These are phyloP conservation scores for Unio pictorum DNA, from an alignment of 2,888 invertebrate genomes.

Conservation along the genomic window DNA sequence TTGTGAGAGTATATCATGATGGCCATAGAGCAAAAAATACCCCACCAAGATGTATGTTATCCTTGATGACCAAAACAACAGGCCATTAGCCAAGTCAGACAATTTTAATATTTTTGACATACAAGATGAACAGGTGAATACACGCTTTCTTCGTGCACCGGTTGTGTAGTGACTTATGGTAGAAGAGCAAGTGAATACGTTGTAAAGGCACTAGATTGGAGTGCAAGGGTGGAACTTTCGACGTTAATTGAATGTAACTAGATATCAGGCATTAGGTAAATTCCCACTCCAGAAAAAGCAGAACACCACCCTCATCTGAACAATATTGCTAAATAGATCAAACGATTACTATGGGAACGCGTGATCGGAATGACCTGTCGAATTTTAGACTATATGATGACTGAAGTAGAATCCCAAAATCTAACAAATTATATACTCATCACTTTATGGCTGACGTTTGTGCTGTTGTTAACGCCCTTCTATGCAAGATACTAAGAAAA, in stretches of 20 bases:
- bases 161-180: slow-evolving; percentile 6
- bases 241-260: no score
- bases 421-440: slow-evolving; percentile 27
- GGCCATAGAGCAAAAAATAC: no score
- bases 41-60: no score
- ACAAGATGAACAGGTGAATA: no score
- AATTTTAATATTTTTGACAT: slow-evolving; percentile 3
- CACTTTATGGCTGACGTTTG: slow-evolving; percentile 28
- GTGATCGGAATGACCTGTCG: slow-evolving; percentile 20
- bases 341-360: slow-evolving; percentile 22
- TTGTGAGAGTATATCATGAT: no score
- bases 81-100: neutral
- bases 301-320: no score
- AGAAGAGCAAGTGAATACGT: slow-evolving; percentile 12
- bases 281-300: no score
- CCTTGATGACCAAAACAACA: no score
- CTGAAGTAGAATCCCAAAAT: slow-evolving; percentile 3
- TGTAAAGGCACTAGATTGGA: slow-evolving; percentile 17
- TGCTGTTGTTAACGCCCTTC: slow-evolving; percentile 24
- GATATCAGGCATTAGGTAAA: no score
- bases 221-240: slow-evolving; percentile 14
- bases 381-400: neutral
- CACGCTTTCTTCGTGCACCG: no score
- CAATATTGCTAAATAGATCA: slow-evolving; percentile 19
- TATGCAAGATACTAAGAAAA: no score